Percentiles rank a stretch among this genome's conserved stretches.
These are phyloP conservation scores for Leptodactylus fuscus DNA, from an alignment of 2,113 vertebrate genomes.

Conservation along the genomic window DNA sequence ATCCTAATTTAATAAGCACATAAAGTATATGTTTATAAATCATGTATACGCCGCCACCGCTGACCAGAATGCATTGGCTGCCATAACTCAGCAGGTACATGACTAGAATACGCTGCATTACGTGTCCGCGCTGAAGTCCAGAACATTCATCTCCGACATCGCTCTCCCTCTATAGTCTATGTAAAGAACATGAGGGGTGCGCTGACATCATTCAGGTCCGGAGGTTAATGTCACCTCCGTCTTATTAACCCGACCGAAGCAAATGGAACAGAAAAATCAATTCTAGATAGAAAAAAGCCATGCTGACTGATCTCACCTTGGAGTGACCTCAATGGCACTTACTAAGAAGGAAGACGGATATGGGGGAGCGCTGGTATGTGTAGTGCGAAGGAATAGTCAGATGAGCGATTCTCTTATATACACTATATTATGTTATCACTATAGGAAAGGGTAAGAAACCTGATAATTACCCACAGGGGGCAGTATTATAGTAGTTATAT, in stretches of 20 bases:
- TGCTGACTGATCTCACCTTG: slow-evolving; percentile 17
- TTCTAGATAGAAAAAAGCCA: slow-evolving; percentile 18
- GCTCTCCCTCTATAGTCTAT: not conserved
- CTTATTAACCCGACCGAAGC: slow-evolving; percentile 7
- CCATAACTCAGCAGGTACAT: slow-evolving; percentile 38
- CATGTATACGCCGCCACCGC: slow-evolving; percentile 28
- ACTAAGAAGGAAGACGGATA: not conserved
- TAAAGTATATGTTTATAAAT: slow-evolving; percentile 57
- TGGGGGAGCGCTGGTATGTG: not conserved
- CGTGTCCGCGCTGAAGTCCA: not conserved
- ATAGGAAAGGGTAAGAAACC: too few species aligned
- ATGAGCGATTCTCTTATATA: too few species aligned
- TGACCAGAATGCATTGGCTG: slow-evolving; percentile 42
- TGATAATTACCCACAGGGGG: too few species aligned
- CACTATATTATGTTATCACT: not conserved
- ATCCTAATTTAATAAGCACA: slow-evolving; percentile 53
- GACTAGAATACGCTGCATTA: slow-evolving; percentile 33
- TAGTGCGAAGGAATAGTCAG: not conserved
- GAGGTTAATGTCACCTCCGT: slow-evolving; percentile 41
- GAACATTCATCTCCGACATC: not conserved
- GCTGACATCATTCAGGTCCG: slow-evolving; percentile 6
- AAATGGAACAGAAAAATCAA: slow-evolving; percentile 52
- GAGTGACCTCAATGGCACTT: not conserved
- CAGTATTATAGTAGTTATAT: too few species aligned
- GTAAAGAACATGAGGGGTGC: not conserved